phyloP scores from a whole-genome alignment of 2,888 invertebrate genomes.

The Agrochola lota region DNA sequence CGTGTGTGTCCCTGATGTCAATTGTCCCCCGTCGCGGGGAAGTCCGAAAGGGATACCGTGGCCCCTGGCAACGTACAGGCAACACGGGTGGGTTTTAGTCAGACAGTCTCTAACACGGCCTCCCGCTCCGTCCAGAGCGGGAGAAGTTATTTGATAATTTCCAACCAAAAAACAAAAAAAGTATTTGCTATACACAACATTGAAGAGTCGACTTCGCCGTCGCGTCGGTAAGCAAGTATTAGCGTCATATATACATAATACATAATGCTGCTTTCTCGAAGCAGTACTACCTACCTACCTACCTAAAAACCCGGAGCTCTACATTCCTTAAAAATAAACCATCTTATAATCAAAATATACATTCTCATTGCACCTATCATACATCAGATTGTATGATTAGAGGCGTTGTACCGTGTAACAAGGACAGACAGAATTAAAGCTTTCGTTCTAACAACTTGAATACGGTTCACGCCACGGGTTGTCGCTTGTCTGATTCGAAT shows the following conservation, averaged over 20 bases:
- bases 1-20: too few species aligned
- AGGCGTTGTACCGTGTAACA: conserved; percentile 53
- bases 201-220: too few species aligned
- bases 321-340: neutral
- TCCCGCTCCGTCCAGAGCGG: too few species aligned
- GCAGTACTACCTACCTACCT: neutral
- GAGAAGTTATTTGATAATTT: too few species aligned
- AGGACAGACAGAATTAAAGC: conserved; percentile 45
- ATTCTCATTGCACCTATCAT: conserved; percentile 1
- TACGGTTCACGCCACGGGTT: conserved; percentile 30
- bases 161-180: too few species aligned
- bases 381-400: conserved; percentile 20
- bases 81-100: too few species aligned
- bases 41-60: too few species aligned
- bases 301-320: conserved; percentile 1
- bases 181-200: too few species aligned
- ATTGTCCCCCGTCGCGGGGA: too few species aligned
- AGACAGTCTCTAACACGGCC: too few species aligned
- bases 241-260: neutral
- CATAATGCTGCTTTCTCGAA: neutral
- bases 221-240: too few species aligned
- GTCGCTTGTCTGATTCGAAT: conserved; percentile 34
- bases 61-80: too few species aligned
- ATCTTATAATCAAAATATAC: conserved; percentile 1
- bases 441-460: conserved; percentile 16